A percentile compares a stretch with the other conserved stretches of the same genome.
These are phyloP conservation scores for Noturus placidus DNA, from an alignment of 2,113 vertebrate genomes.

Conservation along the genomic window DNA sequence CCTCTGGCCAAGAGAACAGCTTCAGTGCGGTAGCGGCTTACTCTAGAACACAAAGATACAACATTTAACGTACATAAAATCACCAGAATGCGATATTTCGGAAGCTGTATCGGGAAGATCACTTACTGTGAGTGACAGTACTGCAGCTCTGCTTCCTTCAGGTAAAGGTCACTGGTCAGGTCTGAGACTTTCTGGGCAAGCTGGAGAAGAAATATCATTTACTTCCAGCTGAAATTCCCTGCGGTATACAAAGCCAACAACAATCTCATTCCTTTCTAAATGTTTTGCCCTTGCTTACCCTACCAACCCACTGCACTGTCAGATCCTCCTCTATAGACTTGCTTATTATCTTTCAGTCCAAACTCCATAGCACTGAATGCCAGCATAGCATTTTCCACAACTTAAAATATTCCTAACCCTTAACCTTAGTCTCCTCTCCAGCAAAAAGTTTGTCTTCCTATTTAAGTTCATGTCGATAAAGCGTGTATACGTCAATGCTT, in stretches of 20 bases:
- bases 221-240: neutral
- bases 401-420: neutral
- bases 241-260: neutral
- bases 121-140: conserved; percentile 75
- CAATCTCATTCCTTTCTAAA: neutral
- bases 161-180: conserved; percentile 62
- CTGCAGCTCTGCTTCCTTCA: conserved; percentile 75
- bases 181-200: conserved; percentile 70
- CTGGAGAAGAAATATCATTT: conserved; percentile 51
- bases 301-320: neutral
- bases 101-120: neutral
- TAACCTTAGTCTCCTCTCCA: neutral
- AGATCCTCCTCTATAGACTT: neutral
- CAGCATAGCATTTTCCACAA: neutral
- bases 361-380: neutral
- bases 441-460: neutral
- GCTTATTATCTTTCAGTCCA: neutral
- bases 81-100: neutral
- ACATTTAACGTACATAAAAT: neutral
- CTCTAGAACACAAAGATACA: conserved; percentile 57
- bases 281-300: neutral
- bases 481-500: neutral
- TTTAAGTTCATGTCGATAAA: neutral
- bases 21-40: conserved; percentile 67
- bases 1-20: conserved; percentile 65